phyloP scores from a whole-genome alignment of 2,888 invertebrate genomes.

The Neoscelio sp. region DNA sequence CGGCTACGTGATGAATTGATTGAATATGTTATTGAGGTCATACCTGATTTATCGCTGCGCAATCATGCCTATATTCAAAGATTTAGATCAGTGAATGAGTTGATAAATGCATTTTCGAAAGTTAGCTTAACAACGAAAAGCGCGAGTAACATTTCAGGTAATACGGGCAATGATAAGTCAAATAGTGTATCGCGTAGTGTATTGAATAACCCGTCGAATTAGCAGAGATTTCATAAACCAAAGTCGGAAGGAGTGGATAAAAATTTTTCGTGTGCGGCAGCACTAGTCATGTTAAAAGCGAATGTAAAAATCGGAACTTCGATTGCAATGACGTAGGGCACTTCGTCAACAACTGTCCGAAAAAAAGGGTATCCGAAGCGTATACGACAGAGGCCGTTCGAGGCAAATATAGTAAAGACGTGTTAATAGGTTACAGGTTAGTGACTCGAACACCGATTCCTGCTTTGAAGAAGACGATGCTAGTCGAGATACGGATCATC shows the following conservation, averaged over 20 bases:
- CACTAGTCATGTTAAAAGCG: conserved; percentile 14
- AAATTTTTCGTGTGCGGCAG: conserved; percentile 9
- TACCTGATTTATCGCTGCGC: conserved; percentile 36
- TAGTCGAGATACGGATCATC: background rate
- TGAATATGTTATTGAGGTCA: conserved; percentile 57
- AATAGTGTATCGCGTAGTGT: background rate
- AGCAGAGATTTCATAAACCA: background rate
- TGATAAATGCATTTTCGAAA: background rate
- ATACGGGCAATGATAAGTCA: background rate
- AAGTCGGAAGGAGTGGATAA: background rate
- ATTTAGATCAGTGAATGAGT: background rate
- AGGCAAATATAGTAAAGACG: conserved; percentile 20
- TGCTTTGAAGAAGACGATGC: conserved; percentile 1
- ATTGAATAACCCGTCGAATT: background rate
- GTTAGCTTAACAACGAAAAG: background rate
- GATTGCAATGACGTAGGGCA: conserved; percentile 30
- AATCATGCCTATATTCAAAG: conserved; percentile 49
- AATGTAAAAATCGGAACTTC: conserved; percentile 9
- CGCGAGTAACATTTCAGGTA: background rate
- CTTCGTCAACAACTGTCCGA: conserved; percentile 18
- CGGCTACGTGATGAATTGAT: conserved; percentile 47
- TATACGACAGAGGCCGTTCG: background rate
- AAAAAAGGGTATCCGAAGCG: background rate
- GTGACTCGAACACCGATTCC: conserved; percentile 4
- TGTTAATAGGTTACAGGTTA: background rate